Evolutionary conservation across 2,797 vertebrate genomes (phyloP).

Genomic region (Sebastes minor): DNA sequence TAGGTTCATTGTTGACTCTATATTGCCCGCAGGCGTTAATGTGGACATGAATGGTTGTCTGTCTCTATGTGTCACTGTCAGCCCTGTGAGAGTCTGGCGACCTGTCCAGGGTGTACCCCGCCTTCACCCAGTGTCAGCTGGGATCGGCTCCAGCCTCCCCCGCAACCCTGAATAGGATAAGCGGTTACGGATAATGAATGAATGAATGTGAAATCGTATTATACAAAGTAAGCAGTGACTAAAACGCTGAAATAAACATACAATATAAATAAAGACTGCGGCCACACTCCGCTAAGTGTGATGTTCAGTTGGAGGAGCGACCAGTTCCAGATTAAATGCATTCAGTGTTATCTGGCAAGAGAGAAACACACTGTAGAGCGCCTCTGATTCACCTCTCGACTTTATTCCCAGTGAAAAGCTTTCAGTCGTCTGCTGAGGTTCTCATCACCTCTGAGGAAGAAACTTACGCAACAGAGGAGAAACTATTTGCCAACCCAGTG

Average conservation of each 20-base stretch:
- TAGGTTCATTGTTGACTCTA: too few species aligned
- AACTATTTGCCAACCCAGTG: slow-evolving; percentile 19
- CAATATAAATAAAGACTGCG: not conserved
- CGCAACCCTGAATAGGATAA: too few species aligned
- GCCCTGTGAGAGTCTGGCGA: too few species aligned
- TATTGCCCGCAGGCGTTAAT: too few species aligned
- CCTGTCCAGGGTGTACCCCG: too few species aligned
- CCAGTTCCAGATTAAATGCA: not conserved
- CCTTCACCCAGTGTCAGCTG: too few species aligned
- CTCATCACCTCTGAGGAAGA: slow-evolving; percentile 34
- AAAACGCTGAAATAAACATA: not conserved
- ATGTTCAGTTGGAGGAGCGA: not conserved
- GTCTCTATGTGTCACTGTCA: too few species aligned
- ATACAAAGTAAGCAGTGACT: not conserved
- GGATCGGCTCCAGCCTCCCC: too few species aligned
- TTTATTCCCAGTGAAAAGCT: not conserved
- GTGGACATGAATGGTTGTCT: too few species aligned
- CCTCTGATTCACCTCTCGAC: not conserved
- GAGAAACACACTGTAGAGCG: too few species aligned
- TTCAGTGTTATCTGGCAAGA: too few species aligned
- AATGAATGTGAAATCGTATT: not conserved
- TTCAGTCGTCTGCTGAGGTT: slow-evolving; percentile 4
- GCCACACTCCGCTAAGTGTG: not conserved
- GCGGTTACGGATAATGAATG: too few species aligned
- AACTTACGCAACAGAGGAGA: slow-evolving; percentile 12